phyloP scores from a whole-genome alignment of 2,113 vertebrate genomes.

The Tringa solitaria region DNA sequence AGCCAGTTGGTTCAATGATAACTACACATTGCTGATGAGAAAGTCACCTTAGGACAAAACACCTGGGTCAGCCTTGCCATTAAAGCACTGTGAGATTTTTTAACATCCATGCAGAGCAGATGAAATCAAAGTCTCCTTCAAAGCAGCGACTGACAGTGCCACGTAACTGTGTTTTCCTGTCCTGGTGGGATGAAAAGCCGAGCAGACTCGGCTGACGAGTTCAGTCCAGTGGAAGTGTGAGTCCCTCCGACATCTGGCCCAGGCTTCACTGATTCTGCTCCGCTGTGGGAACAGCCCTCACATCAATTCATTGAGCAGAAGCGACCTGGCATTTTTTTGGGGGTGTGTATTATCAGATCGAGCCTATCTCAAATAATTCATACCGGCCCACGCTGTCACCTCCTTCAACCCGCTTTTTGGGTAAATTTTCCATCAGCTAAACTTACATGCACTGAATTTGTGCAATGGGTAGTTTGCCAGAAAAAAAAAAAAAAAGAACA shows the following conservation, averaged over 20 bases:
- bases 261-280: background rate
- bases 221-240: conserved; percentile 14
- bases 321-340: background rate
- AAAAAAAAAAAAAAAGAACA: background rate
- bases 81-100: conserved; percentile 1
- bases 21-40: background rate
- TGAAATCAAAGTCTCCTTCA: conserved; percentile 39
- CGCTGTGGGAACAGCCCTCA: accelerated
- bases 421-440: background rate
- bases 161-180: conserved; percentile 10
- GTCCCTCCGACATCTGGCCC: background rate
- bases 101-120: conserved; percentile 6
- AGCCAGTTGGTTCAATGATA: background rate
- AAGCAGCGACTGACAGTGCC: background rate
- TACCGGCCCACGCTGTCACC: background rate
- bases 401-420: background rate
- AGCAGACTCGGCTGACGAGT: background rate
- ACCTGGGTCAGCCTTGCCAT: background rate
- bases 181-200: conserved; percentile 23
- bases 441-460: background rate
- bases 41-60: background rate
- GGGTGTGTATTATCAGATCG: background rate
- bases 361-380: background rate
- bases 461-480: background rate
- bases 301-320: background rate